Percentiles rank a stretch among this genome's conserved stretches.
Evolutionary conservation across 1,140 invertebrate species (phyloP).

Genomic region (Calycopis cecrops): DNA sequence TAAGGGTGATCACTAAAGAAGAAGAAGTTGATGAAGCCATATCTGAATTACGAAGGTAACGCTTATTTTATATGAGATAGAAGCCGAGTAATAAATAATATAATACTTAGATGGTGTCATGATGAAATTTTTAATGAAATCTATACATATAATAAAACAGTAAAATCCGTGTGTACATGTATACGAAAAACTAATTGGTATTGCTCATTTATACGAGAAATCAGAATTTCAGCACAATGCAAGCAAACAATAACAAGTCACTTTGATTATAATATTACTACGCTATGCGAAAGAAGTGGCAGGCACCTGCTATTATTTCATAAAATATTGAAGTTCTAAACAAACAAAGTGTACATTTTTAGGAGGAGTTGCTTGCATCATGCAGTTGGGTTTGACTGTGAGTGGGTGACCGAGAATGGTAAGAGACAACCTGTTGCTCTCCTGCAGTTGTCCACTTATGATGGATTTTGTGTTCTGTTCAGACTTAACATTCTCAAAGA

Average conservation of each 20-base stretch:
- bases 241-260: no score
- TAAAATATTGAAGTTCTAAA: slow-evolving; percentile 7
- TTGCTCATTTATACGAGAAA: no score
- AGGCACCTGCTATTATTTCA: slow-evolving; percentile 2
- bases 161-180: no score
- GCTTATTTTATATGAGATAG: slow-evolving; percentile 15
- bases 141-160: neutral
- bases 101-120: neutral
- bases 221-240: no score
- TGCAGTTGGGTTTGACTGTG: slow-evolving; percentile 83
- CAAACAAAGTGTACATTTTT: slow-evolving; percentile 21
- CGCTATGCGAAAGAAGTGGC: no score
- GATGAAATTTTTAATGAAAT: neutral
- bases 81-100: slow-evolving; percentile 2
- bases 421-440: slow-evolving; percentile 76
- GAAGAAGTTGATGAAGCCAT: slow-evolving; percentile 37
- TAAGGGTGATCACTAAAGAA: slow-evolving; percentile 40
- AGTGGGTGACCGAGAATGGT: slow-evolving; percentile 78
- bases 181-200: no score
- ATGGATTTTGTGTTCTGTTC: slow-evolving; percentile 79
- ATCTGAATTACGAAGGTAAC: slow-evolving; percentile 44
- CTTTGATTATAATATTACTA: no score
- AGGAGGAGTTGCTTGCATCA: slow-evolving; percentile 37
- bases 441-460: slow-evolving; percentile 78
- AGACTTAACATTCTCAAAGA: slow-evolving; percentile 75